A percentile compares a stretch with the other conserved stretches of the same genome.
Evolutionary conservation across 1,140 invertebrate species (phyloP).

Genomic region (Radopholus similis): DNA sequence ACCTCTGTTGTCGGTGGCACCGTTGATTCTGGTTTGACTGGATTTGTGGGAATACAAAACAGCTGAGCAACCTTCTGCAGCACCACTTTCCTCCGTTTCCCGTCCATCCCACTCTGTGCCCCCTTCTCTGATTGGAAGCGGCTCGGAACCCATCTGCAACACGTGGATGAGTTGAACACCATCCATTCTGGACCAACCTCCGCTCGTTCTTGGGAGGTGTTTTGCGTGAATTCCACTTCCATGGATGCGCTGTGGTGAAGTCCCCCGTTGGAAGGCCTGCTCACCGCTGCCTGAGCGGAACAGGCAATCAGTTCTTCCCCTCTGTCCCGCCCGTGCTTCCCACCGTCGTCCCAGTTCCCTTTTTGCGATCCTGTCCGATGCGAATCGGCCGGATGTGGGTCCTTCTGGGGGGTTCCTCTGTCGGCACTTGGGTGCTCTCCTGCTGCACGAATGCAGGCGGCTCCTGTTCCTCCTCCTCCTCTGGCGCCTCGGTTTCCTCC

Average conservation of each 20-base stretch:
- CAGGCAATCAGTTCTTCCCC: too few species aligned
- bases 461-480: neutral
- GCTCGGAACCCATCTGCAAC: neutral
- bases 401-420: neutral
- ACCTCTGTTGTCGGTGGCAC: neutral
- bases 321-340: too few species aligned
- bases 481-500: neutral
- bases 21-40: neutral
- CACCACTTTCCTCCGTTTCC: neutral
- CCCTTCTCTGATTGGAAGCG: neutral
- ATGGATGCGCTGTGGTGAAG: too few species aligned
- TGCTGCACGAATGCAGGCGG: neutral
- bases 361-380: neutral
- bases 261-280: too few species aligned
- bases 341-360: too few species aligned
- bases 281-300: too few species aligned
- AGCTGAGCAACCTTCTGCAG: neutral
- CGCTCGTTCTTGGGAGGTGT: too few species aligned
- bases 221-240: too few species aligned
- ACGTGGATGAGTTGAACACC: too few species aligned
- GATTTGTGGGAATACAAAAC: neutral
- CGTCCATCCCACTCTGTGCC: neutral
- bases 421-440: neutral
- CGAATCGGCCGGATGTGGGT: conserved; percentile 2
- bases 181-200: too few species aligned